Conservation (phyloP, 2,797 vertebrate genomes). For the Sebastes kiyomatsui region DNA sequence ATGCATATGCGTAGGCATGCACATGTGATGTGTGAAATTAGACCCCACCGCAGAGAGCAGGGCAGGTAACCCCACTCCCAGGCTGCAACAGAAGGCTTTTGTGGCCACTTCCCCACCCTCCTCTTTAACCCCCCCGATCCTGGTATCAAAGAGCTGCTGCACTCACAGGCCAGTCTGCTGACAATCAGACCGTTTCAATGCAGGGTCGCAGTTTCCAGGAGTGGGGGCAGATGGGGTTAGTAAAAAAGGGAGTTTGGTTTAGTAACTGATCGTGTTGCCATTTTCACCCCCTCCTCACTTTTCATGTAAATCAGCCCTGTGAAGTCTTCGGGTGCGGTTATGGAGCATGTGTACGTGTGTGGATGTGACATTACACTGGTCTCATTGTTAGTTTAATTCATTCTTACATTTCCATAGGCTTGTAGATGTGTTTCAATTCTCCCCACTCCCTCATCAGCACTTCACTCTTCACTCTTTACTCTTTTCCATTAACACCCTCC, state of each 20-base stretch:
- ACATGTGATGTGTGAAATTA: slow-evolving; percentile 84
- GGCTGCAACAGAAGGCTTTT: slow-evolving; percentile 81
- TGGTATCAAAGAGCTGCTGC: slow-evolving; percentile 67
- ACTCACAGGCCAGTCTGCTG: slow-evolving; percentile 54
- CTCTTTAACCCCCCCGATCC: slow-evolving; percentile 15
- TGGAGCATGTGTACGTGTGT: slow-evolving; percentile 17
- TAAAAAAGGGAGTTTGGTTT: slow-evolving; percentile 44
- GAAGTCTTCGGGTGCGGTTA: slow-evolving; percentile 23
- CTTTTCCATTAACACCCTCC: slow-evolving; percentile 16
- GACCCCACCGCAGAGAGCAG: slow-evolving; percentile 62
- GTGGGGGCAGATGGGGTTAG: slow-evolving; percentile 50
- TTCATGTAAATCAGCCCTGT: slow-evolving; percentile 53
- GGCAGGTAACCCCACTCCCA: slow-evolving; percentile 78
- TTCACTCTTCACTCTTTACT: slow-evolving; percentile 1
- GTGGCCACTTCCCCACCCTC: slow-evolving; percentile 57
- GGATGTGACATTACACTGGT: slow-evolving; percentile 35
- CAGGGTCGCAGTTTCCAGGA: slow-evolving; percentile 49
- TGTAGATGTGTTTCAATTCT: slow-evolving; percentile 17
- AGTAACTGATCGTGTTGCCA: slow-evolving; percentile 56
- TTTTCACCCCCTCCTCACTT: slow-evolving; percentile 31
- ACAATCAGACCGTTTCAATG: slow-evolving; percentile 76
- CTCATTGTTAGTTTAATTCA: slow-evolving; percentile 26
- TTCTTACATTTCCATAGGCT: background rate
- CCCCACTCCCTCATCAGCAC: slow-evolving; percentile 12
- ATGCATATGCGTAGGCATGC: slow-evolving; percentile 46